phyloP scores from a whole-genome alignment of 2,797 vertebrate genomes.

The Hyperoplus lanceolatus region DNA sequence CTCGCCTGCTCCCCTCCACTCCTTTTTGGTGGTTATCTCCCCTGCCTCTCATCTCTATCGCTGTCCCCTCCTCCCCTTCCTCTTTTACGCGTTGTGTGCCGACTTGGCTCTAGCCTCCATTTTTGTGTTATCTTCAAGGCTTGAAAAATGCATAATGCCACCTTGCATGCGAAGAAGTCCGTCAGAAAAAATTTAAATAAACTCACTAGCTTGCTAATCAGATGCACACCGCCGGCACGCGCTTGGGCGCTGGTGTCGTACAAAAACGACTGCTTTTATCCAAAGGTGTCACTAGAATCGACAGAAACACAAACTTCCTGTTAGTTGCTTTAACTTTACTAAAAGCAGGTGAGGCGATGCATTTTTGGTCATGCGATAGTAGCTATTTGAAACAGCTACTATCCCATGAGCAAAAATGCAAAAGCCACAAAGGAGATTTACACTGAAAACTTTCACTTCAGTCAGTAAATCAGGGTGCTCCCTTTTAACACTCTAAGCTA shows the following conservation, averaged over 20 bases:
- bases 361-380: constrained; percentile 15
- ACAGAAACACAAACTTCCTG: no score
- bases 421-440: constrained; percentile 34
- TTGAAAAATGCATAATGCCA: constrained; percentile 64
- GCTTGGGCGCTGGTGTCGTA: no score
- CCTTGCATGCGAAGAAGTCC: constrained; percentile 42
- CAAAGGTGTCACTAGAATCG: no score
- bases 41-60: constrained; percentile 51
- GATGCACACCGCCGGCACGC: no score
- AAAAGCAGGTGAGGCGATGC: constrained; percentile 5
- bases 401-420: background rate
- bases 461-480: constrained; percentile 46
- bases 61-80: background rate
- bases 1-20: constrained; percentile 49
- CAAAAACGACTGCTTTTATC: no score
- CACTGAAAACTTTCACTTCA: constrained; percentile 48
- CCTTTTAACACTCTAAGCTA: constrained; percentile 62
- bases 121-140: constrained; percentile 57
- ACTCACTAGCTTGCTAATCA: no score
- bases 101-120: constrained; percentile 67
- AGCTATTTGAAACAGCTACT: no score
- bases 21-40: constrained; percentile 63
- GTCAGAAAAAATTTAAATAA: constrained; percentile 8
- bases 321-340: constrained; percentile 4
- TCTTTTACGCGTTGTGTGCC: constrained; percentile 56